Percentiles rank a stretch among this genome's conserved stretches.
These are phyloP conservation scores for Arctia plantaginis DNA, from an alignment of 2,888 invertebrate genomes.

Conservation along the genomic window DNA sequence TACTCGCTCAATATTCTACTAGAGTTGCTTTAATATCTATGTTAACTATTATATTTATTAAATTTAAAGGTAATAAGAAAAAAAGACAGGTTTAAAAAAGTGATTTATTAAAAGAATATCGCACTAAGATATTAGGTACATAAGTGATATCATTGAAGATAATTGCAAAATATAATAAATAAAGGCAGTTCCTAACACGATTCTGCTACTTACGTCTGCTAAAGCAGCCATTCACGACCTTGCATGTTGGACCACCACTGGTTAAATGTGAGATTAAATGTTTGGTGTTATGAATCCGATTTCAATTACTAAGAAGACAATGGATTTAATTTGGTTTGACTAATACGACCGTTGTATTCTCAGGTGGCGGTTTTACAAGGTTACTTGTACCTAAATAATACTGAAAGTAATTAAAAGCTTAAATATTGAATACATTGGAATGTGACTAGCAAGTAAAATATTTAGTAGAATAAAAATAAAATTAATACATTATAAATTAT, in stretches of 20 bases:
- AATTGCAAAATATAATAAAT: not conserved
- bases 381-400: conserved; percentile 13
- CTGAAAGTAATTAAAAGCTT: conserved; percentile 15
- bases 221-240: not conserved
- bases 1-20: not conserved
- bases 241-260: not conserved
- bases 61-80: not conserved
- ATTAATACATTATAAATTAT: conserved; percentile 18
- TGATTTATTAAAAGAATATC: not conserved
- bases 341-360: not conserved
- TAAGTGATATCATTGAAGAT: not conserved
- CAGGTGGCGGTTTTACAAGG: not conserved
- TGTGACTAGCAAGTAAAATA: conserved; percentile 65
- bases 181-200: not conserved
- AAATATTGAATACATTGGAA: conserved; percentile 59
- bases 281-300: not conserved
- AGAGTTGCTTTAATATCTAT: not conserved
- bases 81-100: not conserved
- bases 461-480: conserved; percentile 14
- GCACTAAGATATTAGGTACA: conserved; percentile 12
- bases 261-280: not conserved
- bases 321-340: not conserved
- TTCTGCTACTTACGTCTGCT: not conserved
- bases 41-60: not conserved
- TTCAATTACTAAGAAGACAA: too few relatives aligned